phyloP scores from a whole-genome alignment of 2,888 invertebrate genomes.

The Meiosimyza platycephala region DNA sequence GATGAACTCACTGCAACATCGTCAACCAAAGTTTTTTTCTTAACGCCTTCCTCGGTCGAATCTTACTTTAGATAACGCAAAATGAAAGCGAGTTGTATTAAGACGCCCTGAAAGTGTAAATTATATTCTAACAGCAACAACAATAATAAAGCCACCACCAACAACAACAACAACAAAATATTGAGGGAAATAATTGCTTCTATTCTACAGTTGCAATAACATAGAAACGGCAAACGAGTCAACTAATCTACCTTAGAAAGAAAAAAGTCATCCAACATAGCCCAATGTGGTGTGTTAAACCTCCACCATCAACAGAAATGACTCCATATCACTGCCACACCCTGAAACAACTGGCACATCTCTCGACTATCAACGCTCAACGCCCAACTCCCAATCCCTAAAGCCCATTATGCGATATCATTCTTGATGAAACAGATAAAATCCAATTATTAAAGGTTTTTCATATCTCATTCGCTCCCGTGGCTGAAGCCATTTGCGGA shows the following conservation, averaged over 20 bases:
- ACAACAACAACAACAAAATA: slow-evolving; percentile 37
- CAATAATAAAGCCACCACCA: slow-evolving; percentile 13
- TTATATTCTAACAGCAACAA: slow-evolving; percentile 48
- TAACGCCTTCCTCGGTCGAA: too few species aligned
- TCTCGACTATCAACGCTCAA: not conserved
- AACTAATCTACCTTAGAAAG: slow-evolving; percentile 29
- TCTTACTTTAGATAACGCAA: not conserved
- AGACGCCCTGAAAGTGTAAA: slow-evolving; percentile 61
- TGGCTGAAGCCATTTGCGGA: slow-evolving; percentile 51
- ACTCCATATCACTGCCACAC: not conserved
- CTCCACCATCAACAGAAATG: not conserved
- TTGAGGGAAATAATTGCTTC: slow-evolving; percentile 39
- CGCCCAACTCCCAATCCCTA: slow-evolving; percentile 40
- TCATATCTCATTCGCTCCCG: slow-evolving; percentile 57
- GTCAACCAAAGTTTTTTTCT: too few species aligned
- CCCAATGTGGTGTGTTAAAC: not conserved
- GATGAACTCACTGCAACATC: slow-evolving; percentile 47
- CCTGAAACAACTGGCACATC: not conserved
- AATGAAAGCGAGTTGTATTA: slow-evolving; percentile 39
- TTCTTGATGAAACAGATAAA: slow-evolving; percentile 67
- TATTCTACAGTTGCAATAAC: not conserved
- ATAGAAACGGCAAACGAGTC: slow-evolving; percentile 22
- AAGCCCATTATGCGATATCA: slow-evolving; percentile 64
- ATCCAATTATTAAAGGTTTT: slow-evolving; percentile 67
- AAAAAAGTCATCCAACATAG: not conserved